phyloP scores from a whole-genome alignment of 2,888 invertebrate species.

The Synergus japonicus region DNA sequence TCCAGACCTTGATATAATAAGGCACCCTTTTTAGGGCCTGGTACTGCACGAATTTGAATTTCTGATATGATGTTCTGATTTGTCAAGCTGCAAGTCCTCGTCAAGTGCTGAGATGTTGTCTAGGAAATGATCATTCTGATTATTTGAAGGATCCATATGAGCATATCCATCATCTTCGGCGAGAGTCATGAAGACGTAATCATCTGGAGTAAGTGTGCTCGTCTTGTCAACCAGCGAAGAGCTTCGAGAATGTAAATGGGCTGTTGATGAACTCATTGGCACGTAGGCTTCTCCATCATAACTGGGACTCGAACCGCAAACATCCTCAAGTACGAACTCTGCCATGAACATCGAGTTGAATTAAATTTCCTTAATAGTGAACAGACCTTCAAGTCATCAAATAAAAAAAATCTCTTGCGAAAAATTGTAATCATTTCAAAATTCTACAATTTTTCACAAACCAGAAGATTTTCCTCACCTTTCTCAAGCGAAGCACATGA shows the following conservation, averaged over 20 bases:
- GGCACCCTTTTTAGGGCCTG: too few relatives aligned
- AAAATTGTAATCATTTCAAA: background rate
- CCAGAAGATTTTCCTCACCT: background rate
- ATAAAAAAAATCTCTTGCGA: background rate
- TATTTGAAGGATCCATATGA: slow-evolving; percentile 80
- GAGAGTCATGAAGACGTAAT: slow-evolving; percentile 86
- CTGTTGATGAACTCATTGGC: slow-evolving; percentile 79
- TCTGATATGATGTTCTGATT: slow-evolving; percentile 81
- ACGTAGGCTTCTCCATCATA: slow-evolving; percentile 77
- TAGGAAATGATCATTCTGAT: slow-evolving; percentile 69
- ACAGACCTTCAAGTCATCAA: background rate
- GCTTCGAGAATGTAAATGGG: slow-evolving; percentile 81
- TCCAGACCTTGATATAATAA: too few relatives aligned
- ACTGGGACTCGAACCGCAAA: slow-evolving; percentile 78
- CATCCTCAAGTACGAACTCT: slow-evolving; percentile 79
- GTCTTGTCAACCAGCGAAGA: slow-evolving; percentile 81
- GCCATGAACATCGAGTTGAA: slow-evolving; percentile 53
- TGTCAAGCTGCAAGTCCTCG: slow-evolving; percentile 83
- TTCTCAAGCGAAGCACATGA: background rate
- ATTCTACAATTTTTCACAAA: background rate
- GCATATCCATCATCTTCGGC: slow-evolving; percentile 80
- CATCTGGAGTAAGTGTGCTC: slow-evolving; percentile 74
- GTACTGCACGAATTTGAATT: too few relatives aligned
- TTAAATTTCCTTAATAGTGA: slow-evolving; percentile 4
- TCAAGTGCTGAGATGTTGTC: slow-evolving; percentile 80